These are phyloP conservation scores for Ganaspis sp. DNA, from an alignment of 1,140 invertebrate genomes.

Conservation along the genomic window DNA sequence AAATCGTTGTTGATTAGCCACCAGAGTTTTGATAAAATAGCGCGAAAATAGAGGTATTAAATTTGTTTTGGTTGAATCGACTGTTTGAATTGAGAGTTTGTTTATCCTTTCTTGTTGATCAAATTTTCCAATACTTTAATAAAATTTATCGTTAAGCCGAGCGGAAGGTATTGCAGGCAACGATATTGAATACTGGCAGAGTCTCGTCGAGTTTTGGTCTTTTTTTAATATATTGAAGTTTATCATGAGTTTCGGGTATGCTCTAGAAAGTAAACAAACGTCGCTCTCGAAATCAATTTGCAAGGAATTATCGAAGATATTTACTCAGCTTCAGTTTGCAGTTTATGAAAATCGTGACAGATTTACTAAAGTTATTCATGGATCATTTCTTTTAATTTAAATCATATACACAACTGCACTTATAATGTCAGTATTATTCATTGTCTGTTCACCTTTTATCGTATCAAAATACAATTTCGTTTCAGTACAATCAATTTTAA, in stretches of 20 bases:
- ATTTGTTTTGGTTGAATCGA: neutral
- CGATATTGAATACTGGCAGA: neutral
- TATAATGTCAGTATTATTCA: too few relatives aligned
- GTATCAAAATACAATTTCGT: too few relatives aligned
- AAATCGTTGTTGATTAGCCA: too few relatives aligned
- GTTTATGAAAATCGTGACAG: too few relatives aligned
- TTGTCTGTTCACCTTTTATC: too few relatives aligned
- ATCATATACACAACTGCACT: too few relatives aligned
- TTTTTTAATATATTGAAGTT: constrained; percentile 1
- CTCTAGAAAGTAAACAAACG: neutral
- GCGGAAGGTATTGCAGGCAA: neutral
- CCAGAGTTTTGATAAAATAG: neutral
- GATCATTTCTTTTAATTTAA: too few relatives aligned
- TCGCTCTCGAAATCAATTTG: neutral
- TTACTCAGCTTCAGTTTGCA: neutral
- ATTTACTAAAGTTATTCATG: too few relatives aligned
- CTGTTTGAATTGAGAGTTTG: neutral
- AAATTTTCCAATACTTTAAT: constrained; percentile 2
- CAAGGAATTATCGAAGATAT: constrained; percentile 1
- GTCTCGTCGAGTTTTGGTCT: neutral
- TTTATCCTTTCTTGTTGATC: neutral
- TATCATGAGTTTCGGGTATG: neutral
- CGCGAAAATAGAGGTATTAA: neutral
- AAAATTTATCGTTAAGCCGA: constrained; percentile 7
- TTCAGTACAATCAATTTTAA: too few relatives aligned